phyloP scores from a whole-genome alignment of 2,113 vertebrate species.

The Carassius carassius region DNA sequence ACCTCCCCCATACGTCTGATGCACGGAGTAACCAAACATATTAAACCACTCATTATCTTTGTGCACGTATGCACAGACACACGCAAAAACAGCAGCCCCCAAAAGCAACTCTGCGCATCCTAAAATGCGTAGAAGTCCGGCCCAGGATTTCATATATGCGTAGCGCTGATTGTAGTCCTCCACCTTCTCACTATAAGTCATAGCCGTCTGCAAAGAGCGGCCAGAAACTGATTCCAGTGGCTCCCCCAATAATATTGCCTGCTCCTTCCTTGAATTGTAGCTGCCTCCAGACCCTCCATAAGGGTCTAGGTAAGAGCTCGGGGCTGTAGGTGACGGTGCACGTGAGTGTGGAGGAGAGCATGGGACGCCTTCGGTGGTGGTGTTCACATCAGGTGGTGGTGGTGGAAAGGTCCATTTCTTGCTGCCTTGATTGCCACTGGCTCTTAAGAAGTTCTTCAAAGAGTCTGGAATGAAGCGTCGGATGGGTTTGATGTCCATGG shows the following conservation, averaged over 20 bases:
- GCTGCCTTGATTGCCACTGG: slow-evolving; percentile 64
- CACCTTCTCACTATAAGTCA: slow-evolving; percentile 83
- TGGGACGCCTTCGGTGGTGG: slow-evolving; percentile 74
- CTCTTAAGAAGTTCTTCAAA: slow-evolving; percentile 89
- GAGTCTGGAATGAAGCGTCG: slow-evolving; percentile 90
- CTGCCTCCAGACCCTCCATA: slow-evolving; percentile 77
- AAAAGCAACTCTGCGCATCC: slow-evolving; percentile 83
- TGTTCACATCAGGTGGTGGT: slow-evolving; percentile 67
- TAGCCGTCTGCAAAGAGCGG: slow-evolving; percentile 69
- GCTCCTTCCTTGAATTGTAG: slow-evolving; percentile 75
- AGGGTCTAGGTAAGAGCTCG: slow-evolving; percentile 73
- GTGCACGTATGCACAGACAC: slow-evolving; percentile 91
- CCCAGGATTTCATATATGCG: slow-evolving; percentile 95
- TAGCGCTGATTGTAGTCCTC: slow-evolving; percentile 85
- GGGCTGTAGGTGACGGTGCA: slow-evolving; percentile 73
- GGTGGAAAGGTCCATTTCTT: slow-evolving; percentile 66
- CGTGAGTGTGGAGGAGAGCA: slow-evolving; percentile 88
- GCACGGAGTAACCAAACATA: slow-evolving; percentile 83
- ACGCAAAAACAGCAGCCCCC: slow-evolving; percentile 89
- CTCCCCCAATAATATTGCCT: slow-evolving; percentile 77
- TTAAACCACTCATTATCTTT: slow-evolving; percentile 98
- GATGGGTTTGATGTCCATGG: slow-evolving; percentile 85
- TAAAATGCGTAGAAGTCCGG: slow-evolving; percentile 88
- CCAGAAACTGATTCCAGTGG: slow-evolving; percentile 71
- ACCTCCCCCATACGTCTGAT: slow-evolving; percentile 72